Base-by-base conservation (phyloP, 2,888 invertebrate species). In the Halictus quadricinctus region DNA sequence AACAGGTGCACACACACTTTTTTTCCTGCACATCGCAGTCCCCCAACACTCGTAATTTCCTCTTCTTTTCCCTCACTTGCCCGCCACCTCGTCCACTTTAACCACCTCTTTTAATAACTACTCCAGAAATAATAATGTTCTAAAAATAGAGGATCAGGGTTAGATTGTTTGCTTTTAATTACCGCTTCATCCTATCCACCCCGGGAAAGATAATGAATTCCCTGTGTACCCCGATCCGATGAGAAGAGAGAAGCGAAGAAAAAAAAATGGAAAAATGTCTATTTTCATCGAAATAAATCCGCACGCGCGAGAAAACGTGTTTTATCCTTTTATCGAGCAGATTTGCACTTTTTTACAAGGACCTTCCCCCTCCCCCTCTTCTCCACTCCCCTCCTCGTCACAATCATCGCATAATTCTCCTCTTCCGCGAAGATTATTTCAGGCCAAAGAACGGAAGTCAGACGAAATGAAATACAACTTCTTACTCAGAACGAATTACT, bases 21-120 rank as follows among this genome's bases (percentile, higher is more conserved):
- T 83, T 84, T 83, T 84, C 79, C 72, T 83, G 84, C 84, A 83
- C 84, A 84, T 84, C 25, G 84, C 84, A 83, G 84, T 84, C 72
- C 21, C 21, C 84, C 58, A 84, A 74, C 64, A 72, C 75, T 29
- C 21, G 82, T 46, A 79, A 25, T 78, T 46, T 25, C 78, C 72
- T 83, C 74, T 72, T 78, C 72, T 58, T 69, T 77, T 41, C 73
- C 69, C 60, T 75, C 78, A 77, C 83, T 73, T 81, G 29, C n/a
- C 36, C 13, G 46, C 36, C 46, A 25, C 3, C 58, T 10, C 74
- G 64, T 64, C 48, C n/a, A 18, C 50, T 72, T n/a, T 15, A 46
- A 43, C 60, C 50, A 36, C n/a, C 50, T n/a, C 54, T 1, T 15
- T 58, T 41, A 18, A 46, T 50, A 46, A 78, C 72, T 50, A 60